These are phyloP conservation scores for Nesogale talazaci DNA, from an alignment of 2,113 vertebrate genomes.

Conservation along the genomic window DNA sequence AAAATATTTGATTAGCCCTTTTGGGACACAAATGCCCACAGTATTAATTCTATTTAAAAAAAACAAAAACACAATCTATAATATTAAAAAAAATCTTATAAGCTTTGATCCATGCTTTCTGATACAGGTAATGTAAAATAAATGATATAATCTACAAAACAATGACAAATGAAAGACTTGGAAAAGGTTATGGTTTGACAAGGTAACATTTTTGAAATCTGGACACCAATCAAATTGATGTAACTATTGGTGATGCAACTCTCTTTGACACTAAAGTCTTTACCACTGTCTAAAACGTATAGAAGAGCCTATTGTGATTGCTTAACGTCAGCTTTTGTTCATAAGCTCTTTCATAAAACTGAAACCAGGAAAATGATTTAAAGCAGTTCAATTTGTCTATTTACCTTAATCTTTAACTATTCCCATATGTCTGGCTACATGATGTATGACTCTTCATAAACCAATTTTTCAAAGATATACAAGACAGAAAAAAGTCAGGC, in stretches of 20 bases:
- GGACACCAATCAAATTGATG: slow-evolving; percentile 92
- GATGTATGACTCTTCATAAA: slow-evolving; percentile 89
- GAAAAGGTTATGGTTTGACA: slow-evolving; percentile 92
- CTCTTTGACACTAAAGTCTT: slow-evolving; percentile 92
- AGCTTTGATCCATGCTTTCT: slow-evolving; percentile 85
- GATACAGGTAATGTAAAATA: slow-evolving; percentile 85
- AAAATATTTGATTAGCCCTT: slow-evolving; percentile 75
- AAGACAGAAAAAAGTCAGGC: slow-evolving; percentile 87
- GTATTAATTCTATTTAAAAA: slow-evolving; percentile 83
- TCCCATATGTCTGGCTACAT: slow-evolving; percentile 89
- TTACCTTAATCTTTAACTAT: slow-evolving; percentile 92
- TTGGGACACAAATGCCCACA: slow-evolving; percentile 78
- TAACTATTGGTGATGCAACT: slow-evolving; percentile 88
- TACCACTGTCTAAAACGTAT: slow-evolving; percentile 90
- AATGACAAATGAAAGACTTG: slow-evolving; percentile 92
- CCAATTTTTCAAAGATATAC: slow-evolving; percentile 91
- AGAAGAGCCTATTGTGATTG: slow-evolving; percentile 87
- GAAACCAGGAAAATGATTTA: slow-evolving; percentile 90
- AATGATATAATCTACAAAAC: slow-evolving; percentile 89
- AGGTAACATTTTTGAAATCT: slow-evolving; percentile 90
- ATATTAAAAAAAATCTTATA: slow-evolving; percentile 83
- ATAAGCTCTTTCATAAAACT: slow-evolving; percentile 90
- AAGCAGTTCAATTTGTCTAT: slow-evolving; percentile 92
- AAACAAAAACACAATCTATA: slow-evolving; percentile 81
- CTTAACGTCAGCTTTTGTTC: slow-evolving; percentile 90